phyloP scores from a whole-genome alignment of 2,888 invertebrate species.

The Drosophila quinaria region DNA sequence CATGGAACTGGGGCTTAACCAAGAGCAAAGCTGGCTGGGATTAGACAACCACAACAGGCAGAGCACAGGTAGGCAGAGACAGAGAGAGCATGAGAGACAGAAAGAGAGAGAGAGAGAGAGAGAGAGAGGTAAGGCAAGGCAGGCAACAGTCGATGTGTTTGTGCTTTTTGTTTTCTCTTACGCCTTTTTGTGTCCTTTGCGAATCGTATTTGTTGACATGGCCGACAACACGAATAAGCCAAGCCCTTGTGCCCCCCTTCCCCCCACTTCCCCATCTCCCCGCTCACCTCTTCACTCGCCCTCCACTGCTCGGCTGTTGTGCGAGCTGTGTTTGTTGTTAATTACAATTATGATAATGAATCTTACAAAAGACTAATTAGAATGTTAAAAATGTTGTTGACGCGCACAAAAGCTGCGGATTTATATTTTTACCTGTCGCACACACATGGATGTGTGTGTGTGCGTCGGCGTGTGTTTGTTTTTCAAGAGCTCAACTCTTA shows the following conservation, averaged over 20 bases:
- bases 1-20: slow-evolving; percentile 15
- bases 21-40: slow-evolving; percentile 29
- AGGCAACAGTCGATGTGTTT: slow-evolving; percentile 22
- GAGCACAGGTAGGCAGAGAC: not conserved
- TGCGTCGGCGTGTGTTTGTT: slow-evolving; percentile 27
- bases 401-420: slow-evolving; percentile 60
- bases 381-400: slow-evolving; percentile 77
- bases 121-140: not conserved
- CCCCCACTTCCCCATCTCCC: not conserved
- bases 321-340: slow-evolving; percentile 69
- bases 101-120: not conserved
- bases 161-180: slow-evolving; percentile 16
- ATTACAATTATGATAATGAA: slow-evolving; percentile 82
- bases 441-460: slow-evolving; percentile 18
- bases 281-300: not conserved
- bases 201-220: slow-evolving; percentile 60
- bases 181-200: slow-evolving; percentile 27
- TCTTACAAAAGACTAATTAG: slow-evolving; percentile 80
- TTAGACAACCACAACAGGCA: slow-evolving; percentile 40
- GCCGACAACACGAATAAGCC: slow-evolving; percentile 37
- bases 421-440: slow-evolving; percentile 58
- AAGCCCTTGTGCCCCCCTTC: slow-evolving; percentile 10
- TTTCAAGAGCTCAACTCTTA: slow-evolving; percentile 61
- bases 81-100: not conserved
- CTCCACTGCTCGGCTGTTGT: slow-evolving; percentile 6